Evolutionary conservation across 2,113 vertebrate species (phyloP).

Genomic region (Xiphophorus hellerii): DNA sequence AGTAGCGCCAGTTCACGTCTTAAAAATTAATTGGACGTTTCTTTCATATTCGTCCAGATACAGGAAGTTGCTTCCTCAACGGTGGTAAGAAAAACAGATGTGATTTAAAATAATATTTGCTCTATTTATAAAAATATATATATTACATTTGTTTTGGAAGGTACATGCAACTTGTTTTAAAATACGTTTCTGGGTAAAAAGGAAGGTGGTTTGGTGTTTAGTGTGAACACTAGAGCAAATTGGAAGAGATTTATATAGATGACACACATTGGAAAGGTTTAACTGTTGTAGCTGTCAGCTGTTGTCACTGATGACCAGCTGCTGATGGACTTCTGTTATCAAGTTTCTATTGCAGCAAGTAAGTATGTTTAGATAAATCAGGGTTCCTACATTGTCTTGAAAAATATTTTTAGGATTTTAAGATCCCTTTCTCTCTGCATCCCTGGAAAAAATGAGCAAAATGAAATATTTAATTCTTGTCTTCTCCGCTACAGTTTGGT

Average conservation of each 20-base stretch:
- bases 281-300: background rate
- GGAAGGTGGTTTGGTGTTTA: background rate
- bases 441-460: too few species aligned
- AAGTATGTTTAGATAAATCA: background rate
- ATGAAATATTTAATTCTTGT: background rate
- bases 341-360: conserved; percentile 1
- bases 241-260: background rate
- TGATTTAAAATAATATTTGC: background rate
- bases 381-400: background rate
- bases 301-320: background rate
- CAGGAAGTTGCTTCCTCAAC: background rate
- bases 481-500: background rate
- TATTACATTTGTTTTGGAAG: background rate
- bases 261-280: background rate
- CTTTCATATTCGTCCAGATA: background rate
- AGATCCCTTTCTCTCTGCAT: background rate
- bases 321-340: background rate
- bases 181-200: background rate
- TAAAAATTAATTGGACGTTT: background rate
- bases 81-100: background rate
- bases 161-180: background rate
- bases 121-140: background rate
- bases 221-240: background rate
- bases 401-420: background rate
- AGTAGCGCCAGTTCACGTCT: background rate